Base-by-base conservation (phyloP, 2,888 invertebrate genomes). In the Pegoplata infirma region DNA sequence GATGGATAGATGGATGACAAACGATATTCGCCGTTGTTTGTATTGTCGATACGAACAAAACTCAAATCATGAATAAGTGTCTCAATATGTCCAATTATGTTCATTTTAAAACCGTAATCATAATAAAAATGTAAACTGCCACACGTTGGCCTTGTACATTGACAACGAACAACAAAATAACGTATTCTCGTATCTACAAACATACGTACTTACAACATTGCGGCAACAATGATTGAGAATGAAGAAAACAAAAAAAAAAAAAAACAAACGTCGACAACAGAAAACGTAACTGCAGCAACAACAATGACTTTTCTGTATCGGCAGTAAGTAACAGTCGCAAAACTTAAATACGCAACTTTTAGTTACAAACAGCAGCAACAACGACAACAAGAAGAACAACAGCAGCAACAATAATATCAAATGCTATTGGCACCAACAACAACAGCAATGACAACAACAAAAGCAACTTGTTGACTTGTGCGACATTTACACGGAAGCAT, bases 401-500 rank as follows among this genome's bases (percentile, higher is more conserved):
- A n/a, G 47, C 49, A 76, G 61, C 49, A 53, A 16, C 66, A 72
- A 61, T 32, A 68, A 61, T n/a, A 61, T 49, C 16, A 74, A 55
- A 63, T 49, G 59, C 46, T 63, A 32, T 36, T 17, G 49, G 10
- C 32, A 47, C 51, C 64, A 59, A 23, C 71, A 74, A 53, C 32
- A 55, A n/a, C n/a, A n/a, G 47, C 49, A 76, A 66, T 44, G 47
- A 16, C 66, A 72, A 61, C 44, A 68, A 61, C 51, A 71, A 78
- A 49, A 55, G 61, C 67, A 78, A 78, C 69, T 86, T 87, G 86
- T 87, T 87, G 86, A 79, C 78, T 81, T 82, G 81, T 83, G 84
- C 86, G 86, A 84, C 86, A 86, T 86, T 86, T 84, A 87, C 84
- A 82, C 88, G 87, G 87, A 87, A 87, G 87, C 88, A 83, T 84